phyloP scores from a whole-genome alignment of 64 coral and sea anemone species.

The Astreopora myriophthalma region DNA sequence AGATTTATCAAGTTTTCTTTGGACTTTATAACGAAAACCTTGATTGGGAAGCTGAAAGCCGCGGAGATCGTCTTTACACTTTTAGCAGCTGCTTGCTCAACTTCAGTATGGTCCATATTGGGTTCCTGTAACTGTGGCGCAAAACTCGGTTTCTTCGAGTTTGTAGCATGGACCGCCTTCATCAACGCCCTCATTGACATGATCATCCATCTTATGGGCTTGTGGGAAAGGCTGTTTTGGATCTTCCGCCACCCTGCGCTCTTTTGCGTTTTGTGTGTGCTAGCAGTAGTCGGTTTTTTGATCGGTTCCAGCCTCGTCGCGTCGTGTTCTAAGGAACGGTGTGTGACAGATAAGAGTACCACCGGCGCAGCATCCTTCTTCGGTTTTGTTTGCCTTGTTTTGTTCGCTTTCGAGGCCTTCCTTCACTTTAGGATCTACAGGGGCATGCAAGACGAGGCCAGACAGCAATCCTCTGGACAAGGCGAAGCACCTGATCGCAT shows the following conservation, averaged over 20 bases:
- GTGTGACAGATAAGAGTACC: background rate
- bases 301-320: constrained; percentile 53
- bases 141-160: constrained; percentile 66
- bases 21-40: constrained; percentile 57
- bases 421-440: constrained; percentile 66
- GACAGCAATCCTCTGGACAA: constrained; percentile 49
- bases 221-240: constrained; percentile 86
- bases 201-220: constrained; percentile 76
- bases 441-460: constrained; percentile 63
- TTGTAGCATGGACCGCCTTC: constrained; percentile 89
- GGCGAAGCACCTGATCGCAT: constrained; percentile 26
- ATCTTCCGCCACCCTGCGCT: constrained; percentile 80
- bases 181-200: constrained; percentile 79
- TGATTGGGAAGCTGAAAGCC: constrained; percentile 54
- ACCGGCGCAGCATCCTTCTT: constrained; percentile 65
- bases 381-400: constrained; percentile 61
- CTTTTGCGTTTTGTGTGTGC: constrained; percentile 27
- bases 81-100: constrained; percentile 56
- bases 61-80: constrained; percentile 73
- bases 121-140: background rate
- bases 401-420: constrained; percentile 74
- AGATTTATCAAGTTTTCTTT: constrained; percentile 54
- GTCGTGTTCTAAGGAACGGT: background rate
- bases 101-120: background rate
- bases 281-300: constrained; percentile 74